Evolutionary conservation across 2,113 vertebrate genomes (phyloP).

Genomic region (Marmota monax): DNA sequence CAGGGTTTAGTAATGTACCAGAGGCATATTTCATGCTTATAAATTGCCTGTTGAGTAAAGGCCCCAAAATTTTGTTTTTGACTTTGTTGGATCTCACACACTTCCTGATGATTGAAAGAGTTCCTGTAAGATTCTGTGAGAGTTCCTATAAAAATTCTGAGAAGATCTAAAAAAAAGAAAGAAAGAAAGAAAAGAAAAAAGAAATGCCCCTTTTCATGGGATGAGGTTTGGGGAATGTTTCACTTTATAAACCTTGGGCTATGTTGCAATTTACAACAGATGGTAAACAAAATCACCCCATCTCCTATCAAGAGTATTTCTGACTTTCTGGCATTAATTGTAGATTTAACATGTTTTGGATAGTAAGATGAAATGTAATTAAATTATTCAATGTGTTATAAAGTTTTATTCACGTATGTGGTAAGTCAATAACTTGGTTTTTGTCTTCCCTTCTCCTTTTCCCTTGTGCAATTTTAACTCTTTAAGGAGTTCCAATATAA

Average conservation of each 20-base stretch:
- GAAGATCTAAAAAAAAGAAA: not conserved
- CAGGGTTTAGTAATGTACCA: not conserved
- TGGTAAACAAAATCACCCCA: not conserved
- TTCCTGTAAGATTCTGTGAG: not conserved
- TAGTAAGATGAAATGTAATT: conserved; percentile 58
- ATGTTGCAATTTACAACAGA: not conserved
- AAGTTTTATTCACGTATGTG: conserved; percentile 20
- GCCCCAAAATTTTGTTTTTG: conserved; percentile 39
- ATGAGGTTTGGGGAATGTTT: not conserved
- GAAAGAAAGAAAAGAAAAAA: not conserved
- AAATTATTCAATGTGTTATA: conserved; percentile 40
- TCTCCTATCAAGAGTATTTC: conserved; percentile 9
- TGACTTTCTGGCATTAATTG: conserved; percentile 39
- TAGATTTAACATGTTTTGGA: conserved; percentile 38
- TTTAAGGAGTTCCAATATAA: conserved; percentile 39
- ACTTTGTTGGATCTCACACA: not conserved
- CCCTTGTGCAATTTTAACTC: conserved; percentile 53
- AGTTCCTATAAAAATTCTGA: not conserved
- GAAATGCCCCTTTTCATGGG: not conserved
- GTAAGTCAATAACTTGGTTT: conserved; percentile 49
- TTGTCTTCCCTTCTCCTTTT: not conserved
- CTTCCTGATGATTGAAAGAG: not conserved
- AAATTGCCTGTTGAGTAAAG: not conserved
- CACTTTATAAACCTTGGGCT: not conserved
- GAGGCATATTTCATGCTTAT: not conserved